These are phyloP conservation scores for Sylvicapra grimmia DNA, from an alignment of 2,113 vertebrate genomes.

Conservation along the genomic window DNA sequence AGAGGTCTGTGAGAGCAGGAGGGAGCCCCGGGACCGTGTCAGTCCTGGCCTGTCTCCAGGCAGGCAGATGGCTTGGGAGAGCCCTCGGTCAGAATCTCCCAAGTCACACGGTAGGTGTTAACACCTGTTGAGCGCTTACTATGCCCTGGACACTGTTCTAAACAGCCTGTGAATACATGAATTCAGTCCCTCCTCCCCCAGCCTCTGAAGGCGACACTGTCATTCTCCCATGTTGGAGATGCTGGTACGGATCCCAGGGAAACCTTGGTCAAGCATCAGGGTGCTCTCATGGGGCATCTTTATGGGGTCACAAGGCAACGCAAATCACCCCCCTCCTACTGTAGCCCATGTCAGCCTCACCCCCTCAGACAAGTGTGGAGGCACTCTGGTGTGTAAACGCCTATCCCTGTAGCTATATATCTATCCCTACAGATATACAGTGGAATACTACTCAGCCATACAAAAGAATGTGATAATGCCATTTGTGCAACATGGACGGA, in stretches of 20 bases:
- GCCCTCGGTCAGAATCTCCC: background rate
- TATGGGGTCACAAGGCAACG: background rate
- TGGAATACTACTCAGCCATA: background rate
- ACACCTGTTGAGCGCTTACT: rapidly evolving
- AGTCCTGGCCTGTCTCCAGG: background rate
- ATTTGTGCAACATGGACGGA: background rate
- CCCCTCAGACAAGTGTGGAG: background rate
- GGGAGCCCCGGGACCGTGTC: background rate
- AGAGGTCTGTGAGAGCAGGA: background rate
- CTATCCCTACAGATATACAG: background rate
- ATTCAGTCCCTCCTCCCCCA: background rate
- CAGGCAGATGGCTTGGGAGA: background rate
- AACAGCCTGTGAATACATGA: background rate
- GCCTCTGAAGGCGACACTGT: background rate
- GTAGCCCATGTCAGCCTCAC: background rate
- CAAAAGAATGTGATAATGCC: background rate
- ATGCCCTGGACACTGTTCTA: background rate
- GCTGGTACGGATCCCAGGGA: background rate
- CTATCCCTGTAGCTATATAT: background rate
- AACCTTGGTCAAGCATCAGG: too few species aligned
- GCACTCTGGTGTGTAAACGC: rapidly evolving
- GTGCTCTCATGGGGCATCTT: background rate
- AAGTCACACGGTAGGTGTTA: background rate
- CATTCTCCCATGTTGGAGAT: background rate
- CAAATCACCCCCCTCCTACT: background rate